Base-by-base conservation (phyloP, 2,113 vertebrate species). In the Aspiorhynchus laticeps region DNA sequence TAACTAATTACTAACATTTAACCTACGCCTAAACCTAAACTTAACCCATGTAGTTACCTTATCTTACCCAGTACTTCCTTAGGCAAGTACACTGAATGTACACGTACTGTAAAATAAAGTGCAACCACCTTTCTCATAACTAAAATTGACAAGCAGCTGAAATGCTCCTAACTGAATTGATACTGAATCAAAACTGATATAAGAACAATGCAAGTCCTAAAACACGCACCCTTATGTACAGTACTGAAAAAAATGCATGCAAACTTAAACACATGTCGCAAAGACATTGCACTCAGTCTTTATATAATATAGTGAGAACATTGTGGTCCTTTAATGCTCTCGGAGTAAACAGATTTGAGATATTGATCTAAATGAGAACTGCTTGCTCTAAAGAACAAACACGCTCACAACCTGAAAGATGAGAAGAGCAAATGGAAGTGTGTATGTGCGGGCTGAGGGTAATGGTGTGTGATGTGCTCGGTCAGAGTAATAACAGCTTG, bases 231-330 rank as follows among this genome's bases (percentile, higher is more conserved):
- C 46, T 48, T 48, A 7, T 56, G 11, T 61, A 9, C 78, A 61
- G 3, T 7, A 15, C 31, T 79, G 33, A 75, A 38, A 61, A 8
- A 26, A 33, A 61, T 48, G n/a, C 38, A 51, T 3, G 19, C 17
- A 33, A 56, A 41, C 14, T 46, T 28, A 51, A 56, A 36, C 17
- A 33, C 56, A 63, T n/a, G n/a, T 28, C 38, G 19, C n/a, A 5
- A 43, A 38, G n/a, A 79, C 31, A 38, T 43, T 77, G 41, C 41
- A 38, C 74, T 2, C 75, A 51, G 3, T 28, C 14, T n/a, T n/a
- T 21, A 81, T 81, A 12, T 65, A 81, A 81, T 81, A 28, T 8
- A 53, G 75, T 77, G 41, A 81, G 36, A 81, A 63, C 56, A 81
- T 7, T 5, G 14, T 28, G 36, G 6, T 43, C 7, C 59, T 26